Evolutionary conservation across 2,797 vertebrate genomes (phyloP).

Genomic region (Tokudaia muenninki): DNA sequence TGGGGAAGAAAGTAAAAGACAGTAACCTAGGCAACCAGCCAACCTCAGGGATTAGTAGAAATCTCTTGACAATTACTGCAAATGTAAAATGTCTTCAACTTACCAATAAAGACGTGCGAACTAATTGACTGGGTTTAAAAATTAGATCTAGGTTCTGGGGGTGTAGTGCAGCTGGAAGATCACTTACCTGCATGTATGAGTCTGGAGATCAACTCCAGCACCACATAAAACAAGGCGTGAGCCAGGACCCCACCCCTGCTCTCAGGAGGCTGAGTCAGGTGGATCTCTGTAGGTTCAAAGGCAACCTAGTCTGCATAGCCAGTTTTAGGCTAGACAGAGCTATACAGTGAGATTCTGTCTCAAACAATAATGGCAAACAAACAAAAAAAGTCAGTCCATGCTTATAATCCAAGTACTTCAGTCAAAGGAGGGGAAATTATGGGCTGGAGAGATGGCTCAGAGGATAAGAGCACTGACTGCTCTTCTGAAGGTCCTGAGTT

Average conservation of each 20-base stretch:
- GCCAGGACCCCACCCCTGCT: no score
- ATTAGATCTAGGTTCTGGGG: background rate
- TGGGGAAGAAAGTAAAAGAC: background rate
- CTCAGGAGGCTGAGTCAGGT: background rate
- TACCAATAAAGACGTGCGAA: background rate
- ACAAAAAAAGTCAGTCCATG: background rate
- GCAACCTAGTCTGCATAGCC: background rate
- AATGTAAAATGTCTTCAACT: background rate
- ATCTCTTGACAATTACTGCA: background rate
- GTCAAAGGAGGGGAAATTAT: background rate
- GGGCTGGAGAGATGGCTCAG: no score
- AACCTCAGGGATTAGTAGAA: background rate
- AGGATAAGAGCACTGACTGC: no score
- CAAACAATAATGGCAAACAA: background rate
- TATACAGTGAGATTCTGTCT: background rate
- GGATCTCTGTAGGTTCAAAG: background rate
- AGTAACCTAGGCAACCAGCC: background rate
- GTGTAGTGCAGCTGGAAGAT: no score
- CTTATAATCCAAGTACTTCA: background rate
- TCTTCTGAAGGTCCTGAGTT: no score
- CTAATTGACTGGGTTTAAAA: background rate
- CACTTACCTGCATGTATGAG: no score
- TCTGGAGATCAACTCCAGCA: background rate
- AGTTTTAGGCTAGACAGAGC: background rate
- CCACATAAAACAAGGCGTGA: background rate